These are phyloP conservation scores for Mesochorus sp. DNA, from an alignment of 2,888 invertebrate species.

Conservation along the genomic window DNA sequence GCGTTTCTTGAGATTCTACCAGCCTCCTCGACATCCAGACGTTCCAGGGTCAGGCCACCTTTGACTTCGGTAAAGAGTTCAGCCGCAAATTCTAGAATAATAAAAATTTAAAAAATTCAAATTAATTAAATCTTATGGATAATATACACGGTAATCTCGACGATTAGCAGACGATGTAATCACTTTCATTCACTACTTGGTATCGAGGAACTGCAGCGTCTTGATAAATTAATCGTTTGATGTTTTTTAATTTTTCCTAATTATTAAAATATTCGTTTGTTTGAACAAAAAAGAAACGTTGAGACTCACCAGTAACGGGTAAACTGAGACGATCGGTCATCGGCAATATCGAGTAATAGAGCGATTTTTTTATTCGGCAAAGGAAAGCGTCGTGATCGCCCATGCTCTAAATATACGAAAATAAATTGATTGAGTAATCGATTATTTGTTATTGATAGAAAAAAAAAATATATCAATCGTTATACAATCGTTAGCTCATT, in stretches of 20 bases:
- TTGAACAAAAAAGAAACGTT: conserved; percentile 19
- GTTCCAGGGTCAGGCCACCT: conserved; percentile 89
- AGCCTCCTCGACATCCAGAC: conserved; percentile 90
- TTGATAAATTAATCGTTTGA: conserved; percentile 5
- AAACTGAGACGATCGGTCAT: conserved; percentile 88
- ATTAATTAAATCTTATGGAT: too few species aligned
- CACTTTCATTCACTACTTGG: too few species aligned
- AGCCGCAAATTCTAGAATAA: conserved; percentile 89
- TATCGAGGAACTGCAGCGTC: too few species aligned
- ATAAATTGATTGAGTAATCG: conserved; percentile 2
- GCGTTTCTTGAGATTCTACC: conserved; percentile 90
- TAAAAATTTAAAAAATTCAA: conserved; percentile 38
- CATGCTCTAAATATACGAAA: conserved; percentile 83
- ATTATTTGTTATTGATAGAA: background rate
- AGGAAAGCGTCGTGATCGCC: conserved; percentile 90
- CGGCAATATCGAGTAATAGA: conserved; percentile 94
- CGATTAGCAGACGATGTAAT: too few species aligned
- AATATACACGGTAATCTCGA: too few species aligned
- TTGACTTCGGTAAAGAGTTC: conserved; percentile 91
- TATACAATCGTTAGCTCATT: background rate
- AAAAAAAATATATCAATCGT: conserved; percentile 7
- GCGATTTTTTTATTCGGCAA: conserved; percentile 92
- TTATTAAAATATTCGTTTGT: background rate
- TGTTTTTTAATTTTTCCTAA: background rate
- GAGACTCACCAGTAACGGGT: conserved; percentile 89